Base-by-base conservation (phyloP, 2,888 invertebrate genomes). In the Griposia aprilina region DNA sequence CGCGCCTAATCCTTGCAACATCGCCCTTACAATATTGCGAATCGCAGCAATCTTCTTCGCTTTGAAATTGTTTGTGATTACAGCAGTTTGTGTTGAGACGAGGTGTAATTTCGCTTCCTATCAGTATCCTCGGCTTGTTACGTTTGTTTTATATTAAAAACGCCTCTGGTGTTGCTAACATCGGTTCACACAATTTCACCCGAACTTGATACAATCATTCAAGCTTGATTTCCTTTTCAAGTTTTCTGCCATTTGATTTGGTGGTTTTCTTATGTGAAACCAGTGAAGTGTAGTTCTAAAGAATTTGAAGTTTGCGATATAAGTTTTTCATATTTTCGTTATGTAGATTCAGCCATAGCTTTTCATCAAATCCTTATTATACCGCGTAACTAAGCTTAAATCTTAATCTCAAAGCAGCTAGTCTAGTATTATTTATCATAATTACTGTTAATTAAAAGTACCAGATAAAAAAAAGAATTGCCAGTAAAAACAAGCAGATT, bases 11-110 rank as follows among this genome's bases (percentile, higher is more conserved):
- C n/a, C 87, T 85, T 81, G 76, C 30, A 75, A 84, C 85, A 66
- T 11, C 17, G 63, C 68, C 86, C 75, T 78, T 77, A 90, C 90
- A 91, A 92, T 93, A 93, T 93, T 91, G 92, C 91, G 93, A 94
- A 92, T 94, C 91, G 91, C 89, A 89, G 92, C 93, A 94, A 94
- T 94, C 92, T 93, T 90, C 91, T 91, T 91, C 91, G 90, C 92
- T 93, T 91, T 92, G 91, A 93, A 94, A 94, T 94, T 94, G 94
- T 94, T 94, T 94, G 93, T 93, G 93, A 94, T 95, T 94, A 93
- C 94, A 92, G 89, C 93, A 91, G 93, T 93, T 92, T 91, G 91
- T 89, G 91, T 90, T 81, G 90, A 89, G 89, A 88, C 90, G 91
- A 93, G 93, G 92, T 93, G 92, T 94, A 93, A 94, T 94, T 93